These are phyloP conservation scores for Tauraco erythrolophus DNA, from an alignment of 2,113 vertebrate genomes.

Conservation along the genomic window DNA sequence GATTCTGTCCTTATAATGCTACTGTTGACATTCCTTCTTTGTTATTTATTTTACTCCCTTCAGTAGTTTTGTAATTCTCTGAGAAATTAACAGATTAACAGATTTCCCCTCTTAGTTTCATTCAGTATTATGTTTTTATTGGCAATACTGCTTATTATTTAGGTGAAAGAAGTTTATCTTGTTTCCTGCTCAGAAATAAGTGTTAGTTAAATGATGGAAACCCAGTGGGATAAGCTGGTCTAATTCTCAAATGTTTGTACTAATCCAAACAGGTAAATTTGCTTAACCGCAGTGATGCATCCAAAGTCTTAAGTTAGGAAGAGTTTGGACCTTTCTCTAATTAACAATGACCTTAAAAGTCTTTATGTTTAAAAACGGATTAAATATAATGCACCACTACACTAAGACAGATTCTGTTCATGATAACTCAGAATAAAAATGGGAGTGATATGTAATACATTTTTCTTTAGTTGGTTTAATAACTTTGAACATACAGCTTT, in stretches of 20 bases:
- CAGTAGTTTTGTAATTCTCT: background rate
- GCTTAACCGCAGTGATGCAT: background rate
- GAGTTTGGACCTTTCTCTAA: conserved; percentile 7
- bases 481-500: background rate
- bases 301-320: background rate
- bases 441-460: background rate
- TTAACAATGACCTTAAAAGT: conserved; percentile 22
- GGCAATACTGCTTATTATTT: background rate
- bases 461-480: background rate
- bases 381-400: background rate
- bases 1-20: background rate
- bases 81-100: conserved; percentile 1
- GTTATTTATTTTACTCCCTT: background rate
- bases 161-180: background rate
- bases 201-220: background rate
- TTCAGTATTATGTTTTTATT: background rate
- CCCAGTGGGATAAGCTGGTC: background rate
- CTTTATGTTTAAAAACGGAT: conserved; percentile 15
- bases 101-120: background rate
- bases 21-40: background rate
- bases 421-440: background rate
- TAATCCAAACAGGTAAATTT: conserved; percentile 41
- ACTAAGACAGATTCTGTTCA: background rate
- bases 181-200: background rate
- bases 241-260: conserved; percentile 22